Conservation (phyloP, 2,888 invertebrate genomes). For the Acheta domesticus region DNA sequence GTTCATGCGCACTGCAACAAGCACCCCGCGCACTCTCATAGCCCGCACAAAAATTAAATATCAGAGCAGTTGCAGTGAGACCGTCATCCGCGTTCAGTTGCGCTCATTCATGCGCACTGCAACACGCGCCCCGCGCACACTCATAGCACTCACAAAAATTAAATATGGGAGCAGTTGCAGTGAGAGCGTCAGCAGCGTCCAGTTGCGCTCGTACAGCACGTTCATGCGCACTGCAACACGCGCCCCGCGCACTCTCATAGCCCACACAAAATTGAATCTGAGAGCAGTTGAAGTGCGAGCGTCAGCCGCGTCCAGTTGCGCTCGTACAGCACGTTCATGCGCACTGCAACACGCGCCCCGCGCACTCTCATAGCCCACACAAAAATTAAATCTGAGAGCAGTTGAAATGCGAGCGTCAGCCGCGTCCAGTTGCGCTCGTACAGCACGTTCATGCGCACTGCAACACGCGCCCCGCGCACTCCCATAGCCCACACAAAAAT, state of each 20-base stretch:
- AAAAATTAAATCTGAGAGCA: too few relatives aligned
- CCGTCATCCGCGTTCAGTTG: slow-evolving; percentile 84
- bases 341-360: slow-evolving; percentile 52
- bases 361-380: too few relatives aligned
- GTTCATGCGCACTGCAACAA: slow-evolving; percentile 67
- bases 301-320: slow-evolving; percentile 77
- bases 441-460: slow-evolving; percentile 76
- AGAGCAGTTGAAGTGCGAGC: too few relatives aligned
- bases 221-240: slow-evolving; percentile 65
- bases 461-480: slow-evolving; percentile 34
- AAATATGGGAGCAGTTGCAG: slow-evolving; percentile 40
- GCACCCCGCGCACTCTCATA: not conserved
- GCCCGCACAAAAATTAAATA: too few relatives aligned
- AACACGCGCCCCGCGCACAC: slow-evolving; percentile 38
- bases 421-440: slow-evolving; percentile 82
- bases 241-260: too few relatives aligned
- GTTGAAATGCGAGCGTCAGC: too few relatives aligned
- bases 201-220: slow-evolving; percentile 78
- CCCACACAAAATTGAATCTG: too few relatives aligned
- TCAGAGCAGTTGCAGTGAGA: too few relatives aligned
- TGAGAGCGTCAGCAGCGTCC: too few relatives aligned
- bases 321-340: slow-evolving; percentile 77
- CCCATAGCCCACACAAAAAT: too few relatives aligned
- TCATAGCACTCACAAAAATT: too few relatives aligned
- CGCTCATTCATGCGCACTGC: slow-evolving; percentile 74